phyloP scores from a whole-genome alignment of 2,888 invertebrate genomes.

The Eudasyphora cyanicolor region DNA sequence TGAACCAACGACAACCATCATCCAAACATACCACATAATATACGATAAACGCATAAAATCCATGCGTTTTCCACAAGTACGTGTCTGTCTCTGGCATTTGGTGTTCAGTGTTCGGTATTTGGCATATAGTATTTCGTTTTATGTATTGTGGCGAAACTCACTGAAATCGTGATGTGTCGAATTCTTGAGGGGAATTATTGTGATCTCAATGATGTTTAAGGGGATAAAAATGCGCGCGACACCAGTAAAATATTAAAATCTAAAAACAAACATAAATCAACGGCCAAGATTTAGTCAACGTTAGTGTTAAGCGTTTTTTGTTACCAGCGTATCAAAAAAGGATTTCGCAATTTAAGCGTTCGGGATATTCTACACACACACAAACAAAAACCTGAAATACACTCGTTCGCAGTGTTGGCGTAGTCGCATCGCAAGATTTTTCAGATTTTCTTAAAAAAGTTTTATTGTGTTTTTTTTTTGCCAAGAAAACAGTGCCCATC shows the following conservation, averaged over 20 bases:
- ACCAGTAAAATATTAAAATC: conserved; percentile 1
- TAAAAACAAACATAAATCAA: conserved; percentile 56
- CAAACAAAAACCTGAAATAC: neutral
- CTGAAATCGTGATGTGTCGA: conserved; percentile 32
- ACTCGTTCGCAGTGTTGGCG: neutral
- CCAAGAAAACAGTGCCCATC: conserved; percentile 55
- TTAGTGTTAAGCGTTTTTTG: conserved; percentile 40
- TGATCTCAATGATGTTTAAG: conserved; percentile 32
- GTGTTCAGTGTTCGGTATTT: neutral
- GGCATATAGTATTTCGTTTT: no score
- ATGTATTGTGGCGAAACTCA: no score
- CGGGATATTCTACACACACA: conserved; percentile 2
- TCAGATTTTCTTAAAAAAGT: conserved; percentile 2
- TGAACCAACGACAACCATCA: no score
- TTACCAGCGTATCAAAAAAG: conserved; percentile 50
- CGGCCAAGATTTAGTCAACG: conserved; percentile 45
- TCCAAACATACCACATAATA: no score
- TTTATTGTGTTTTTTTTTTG: conserved; percentile 23
- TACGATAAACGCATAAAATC: neutral
- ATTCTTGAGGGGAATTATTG: conserved; percentile 37
- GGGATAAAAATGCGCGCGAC: conserved; percentile 3
- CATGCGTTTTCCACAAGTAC: conserved; percentile 22
- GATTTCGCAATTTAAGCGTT: conserved; percentile 51
- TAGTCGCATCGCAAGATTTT: conserved; percentile 18
- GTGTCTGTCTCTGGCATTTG: neutral